Evolutionary conservation across 37 sponge, comb jelly and placozoan genomes (phyloP).

Genomic region (Halichondria panicea): DNA sequence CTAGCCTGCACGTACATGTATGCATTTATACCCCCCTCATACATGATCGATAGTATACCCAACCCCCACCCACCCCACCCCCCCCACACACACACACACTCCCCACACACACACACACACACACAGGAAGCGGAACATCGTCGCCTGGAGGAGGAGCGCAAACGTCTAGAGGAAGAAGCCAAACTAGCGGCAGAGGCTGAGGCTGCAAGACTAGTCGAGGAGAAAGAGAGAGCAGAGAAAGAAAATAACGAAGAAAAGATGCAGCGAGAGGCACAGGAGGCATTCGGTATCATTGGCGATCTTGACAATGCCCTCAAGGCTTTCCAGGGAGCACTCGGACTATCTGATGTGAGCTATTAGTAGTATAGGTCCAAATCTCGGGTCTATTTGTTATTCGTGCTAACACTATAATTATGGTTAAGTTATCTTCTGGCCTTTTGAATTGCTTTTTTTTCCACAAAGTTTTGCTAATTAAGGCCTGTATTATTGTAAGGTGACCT

Average conservation of each 20-base stretch:
- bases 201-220: constrained; percentile 40
- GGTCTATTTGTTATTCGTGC: too few relatives aligned
- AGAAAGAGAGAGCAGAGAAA: constrained; percentile 55
- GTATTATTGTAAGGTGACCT: too few relatives aligned
- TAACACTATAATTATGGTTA: too few relatives aligned
- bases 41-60: not conserved
- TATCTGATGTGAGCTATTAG: constrained; percentile 15
- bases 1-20: too few relatives aligned
- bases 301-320: constrained; percentile 58
- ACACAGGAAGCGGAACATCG: constrained; percentile 38
- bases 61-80: not conserved
- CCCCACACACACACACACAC: not conserved
- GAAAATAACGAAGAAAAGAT: too few relatives aligned
- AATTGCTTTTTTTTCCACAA: not conserved
- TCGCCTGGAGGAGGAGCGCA: constrained; percentile 40
- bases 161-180: constrained; percentile 16
- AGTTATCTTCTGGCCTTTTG: too few relatives aligned
- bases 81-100: not conserved
- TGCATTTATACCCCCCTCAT: too few relatives aligned
- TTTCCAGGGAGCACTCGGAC: constrained; percentile 21
- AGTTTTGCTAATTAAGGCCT: too few relatives aligned
- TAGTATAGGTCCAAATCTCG: too few relatives aligned
- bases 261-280: constrained; percentile 33
- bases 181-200: constrained; percentile 18
- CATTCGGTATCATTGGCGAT: constrained; percentile 57